Conservation (phyloP, 2,888 invertebrate species). For the Eretmocerus hayati region DNA sequence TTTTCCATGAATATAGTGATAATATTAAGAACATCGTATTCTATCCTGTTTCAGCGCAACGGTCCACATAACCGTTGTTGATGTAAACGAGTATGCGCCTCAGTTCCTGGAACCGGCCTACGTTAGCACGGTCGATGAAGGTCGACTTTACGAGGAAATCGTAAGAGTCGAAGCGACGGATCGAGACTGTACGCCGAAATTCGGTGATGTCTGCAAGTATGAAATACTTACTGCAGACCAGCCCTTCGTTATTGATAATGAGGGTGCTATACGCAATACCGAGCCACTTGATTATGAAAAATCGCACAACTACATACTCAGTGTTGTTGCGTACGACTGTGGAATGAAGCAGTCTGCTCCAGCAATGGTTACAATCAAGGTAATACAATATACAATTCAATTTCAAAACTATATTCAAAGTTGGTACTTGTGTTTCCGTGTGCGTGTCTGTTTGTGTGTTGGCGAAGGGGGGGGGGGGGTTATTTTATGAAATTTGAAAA, state of each 20-base stretch:
- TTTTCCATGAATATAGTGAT: no score
- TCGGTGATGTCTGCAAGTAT: slow-evolving; percentile 95
- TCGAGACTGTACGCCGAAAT: slow-evolving; percentile 90
- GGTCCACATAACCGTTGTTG: slow-evolving; percentile 89
- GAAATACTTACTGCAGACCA: slow-evolving; percentile 88
- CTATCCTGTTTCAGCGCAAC: no score
- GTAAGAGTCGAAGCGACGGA: slow-evolving; percentile 88
- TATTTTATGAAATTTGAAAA: no score
- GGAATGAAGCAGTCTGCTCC: slow-evolving; percentile 91
- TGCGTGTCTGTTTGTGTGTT: no score
- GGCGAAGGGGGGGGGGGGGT: no score
- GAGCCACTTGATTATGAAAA: slow-evolving; percentile 87
- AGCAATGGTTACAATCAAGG: slow-evolving; percentile 91
- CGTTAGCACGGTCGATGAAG: slow-evolving; percentile 85
- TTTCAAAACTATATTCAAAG: no score
- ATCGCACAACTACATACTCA: slow-evolving; percentile 92
- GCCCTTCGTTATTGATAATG: slow-evolving; percentile 85
- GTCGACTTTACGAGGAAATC: slow-evolving; percentile 81
- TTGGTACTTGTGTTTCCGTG: no score
- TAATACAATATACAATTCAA: no score
- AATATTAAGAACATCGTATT: no score
- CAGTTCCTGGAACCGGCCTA: slow-evolving; percentile 87
- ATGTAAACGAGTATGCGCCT: slow-evolving; percentile 94
- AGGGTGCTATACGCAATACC: slow-evolving; percentile 89
- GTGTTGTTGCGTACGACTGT: slow-evolving; percentile 95